These are phyloP conservation scores for Drosophila hamatofila DNA, from an alignment of 2,888 invertebrate species.

Conservation along the genomic window DNA sequence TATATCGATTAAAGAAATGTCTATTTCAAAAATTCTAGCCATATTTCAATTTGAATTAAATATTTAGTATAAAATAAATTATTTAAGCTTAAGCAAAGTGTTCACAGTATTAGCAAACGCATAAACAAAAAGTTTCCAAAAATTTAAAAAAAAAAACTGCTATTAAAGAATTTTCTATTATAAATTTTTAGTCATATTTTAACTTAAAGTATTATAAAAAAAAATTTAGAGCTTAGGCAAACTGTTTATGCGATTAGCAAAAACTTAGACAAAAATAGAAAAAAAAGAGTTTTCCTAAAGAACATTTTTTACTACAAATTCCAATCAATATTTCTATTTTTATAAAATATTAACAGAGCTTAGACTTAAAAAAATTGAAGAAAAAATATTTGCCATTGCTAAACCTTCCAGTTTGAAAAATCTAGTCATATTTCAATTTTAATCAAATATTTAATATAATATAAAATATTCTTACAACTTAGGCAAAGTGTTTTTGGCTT, in stretches of 20 bases:
- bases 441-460: neutral
- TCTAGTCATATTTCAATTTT: neutral
- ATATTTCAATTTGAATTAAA: neutral
- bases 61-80: neutral
- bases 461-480: neutral
- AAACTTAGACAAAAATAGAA: too few species aligned
- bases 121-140: too few species aligned
- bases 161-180: neutral
- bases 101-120: too few species aligned
- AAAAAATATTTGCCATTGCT: neutral
- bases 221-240: too few species aligned
- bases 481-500: conserved; percentile 7
- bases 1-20: neutral
- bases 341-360: too few species aligned
- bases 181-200: neutral
- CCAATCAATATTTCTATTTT: too few species aligned
- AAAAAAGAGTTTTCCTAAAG: too few species aligned
- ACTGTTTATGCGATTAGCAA: too few species aligned
- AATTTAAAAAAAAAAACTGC: too few species aligned
- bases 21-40: neutral
- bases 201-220: neutral
- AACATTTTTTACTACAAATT: too few species aligned
- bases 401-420: neutral
- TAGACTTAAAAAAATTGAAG: conserved; percentile 1
- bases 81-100: neutral